phyloP scores from a whole-genome alignment of 2,888 invertebrate species.

The Stenchaetothrips biformis region DNA sequence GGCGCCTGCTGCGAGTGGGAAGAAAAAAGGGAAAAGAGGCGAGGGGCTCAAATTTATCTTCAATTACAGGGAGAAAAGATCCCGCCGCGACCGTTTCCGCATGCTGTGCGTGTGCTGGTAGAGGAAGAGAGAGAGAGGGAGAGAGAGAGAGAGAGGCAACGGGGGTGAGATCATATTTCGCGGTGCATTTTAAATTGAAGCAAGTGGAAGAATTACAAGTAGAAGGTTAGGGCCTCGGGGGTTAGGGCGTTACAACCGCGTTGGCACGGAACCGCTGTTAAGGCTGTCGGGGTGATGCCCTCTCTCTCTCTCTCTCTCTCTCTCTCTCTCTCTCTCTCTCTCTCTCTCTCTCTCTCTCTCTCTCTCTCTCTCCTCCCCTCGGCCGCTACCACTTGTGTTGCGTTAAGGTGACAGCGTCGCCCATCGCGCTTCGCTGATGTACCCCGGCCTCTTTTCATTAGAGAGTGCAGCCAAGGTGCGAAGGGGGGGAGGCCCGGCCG shows the following conservation, averaged over 20 bases:
- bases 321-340: too few relatives aligned
- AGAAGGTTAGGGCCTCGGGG: neutral
- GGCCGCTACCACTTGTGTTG: neutral
- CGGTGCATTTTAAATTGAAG: slow-evolving; percentile 25
- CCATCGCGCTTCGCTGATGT: neutral
- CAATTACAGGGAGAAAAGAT: slow-evolving; percentile 3
- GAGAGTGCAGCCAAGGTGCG: neutral
- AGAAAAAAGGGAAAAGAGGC: neutral
- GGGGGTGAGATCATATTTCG: slow-evolving; percentile 13
- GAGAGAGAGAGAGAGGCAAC: neutral
- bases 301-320: too few relatives aligned
- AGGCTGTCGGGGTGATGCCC: neutral
- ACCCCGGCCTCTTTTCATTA: neutral
- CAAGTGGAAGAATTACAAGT: slow-evolving; percentile 25
- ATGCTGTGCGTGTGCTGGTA: neutral
- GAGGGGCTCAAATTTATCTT: slow-evolving; percentile 18
- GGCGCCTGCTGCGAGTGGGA: too few relatives aligned
- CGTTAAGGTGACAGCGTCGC: neutral
- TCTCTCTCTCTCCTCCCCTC: neutral
- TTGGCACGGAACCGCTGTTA: neutral
- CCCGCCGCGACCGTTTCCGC: slow-evolving; percentile 20
- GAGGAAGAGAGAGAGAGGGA: neutral
- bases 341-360: too few relatives aligned
- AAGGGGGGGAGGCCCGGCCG: too few relatives aligned
- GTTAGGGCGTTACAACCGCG: neutral